These are phyloP conservation scores for Azemiops feae DNA, from an alignment of 2,113 vertebrate genomes.

Conservation along the genomic window DNA sequence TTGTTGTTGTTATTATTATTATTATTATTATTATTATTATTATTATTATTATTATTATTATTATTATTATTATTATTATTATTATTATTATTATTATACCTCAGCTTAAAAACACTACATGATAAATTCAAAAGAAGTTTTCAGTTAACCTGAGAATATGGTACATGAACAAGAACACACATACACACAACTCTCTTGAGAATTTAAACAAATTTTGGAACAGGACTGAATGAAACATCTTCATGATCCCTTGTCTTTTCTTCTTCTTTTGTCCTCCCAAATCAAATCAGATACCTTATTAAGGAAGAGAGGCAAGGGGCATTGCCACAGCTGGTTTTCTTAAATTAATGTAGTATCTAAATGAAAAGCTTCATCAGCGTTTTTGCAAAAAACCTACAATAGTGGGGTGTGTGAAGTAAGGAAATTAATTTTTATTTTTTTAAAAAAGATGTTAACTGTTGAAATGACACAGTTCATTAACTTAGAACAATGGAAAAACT, in stretches of 20 bases:
- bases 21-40: no score
- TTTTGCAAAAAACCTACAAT: neutral
- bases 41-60: no score
- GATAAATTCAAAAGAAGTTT: neutral
- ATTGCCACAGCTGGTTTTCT: neutral
- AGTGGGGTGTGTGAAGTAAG: neutral
- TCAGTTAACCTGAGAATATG: neutral
- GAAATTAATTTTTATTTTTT: neutral
- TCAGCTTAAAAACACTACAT: neutral
- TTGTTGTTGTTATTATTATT: no score
- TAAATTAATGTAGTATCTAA: neutral
- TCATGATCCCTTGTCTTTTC: neutral
- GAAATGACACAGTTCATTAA: neutral
- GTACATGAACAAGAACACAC: neutral
- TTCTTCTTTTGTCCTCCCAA: neutral
- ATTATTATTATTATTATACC: neutral
- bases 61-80: no score
- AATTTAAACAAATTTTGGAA: neutral
- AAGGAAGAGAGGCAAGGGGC: neutral
- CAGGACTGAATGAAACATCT: neutral
- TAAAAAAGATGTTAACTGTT: neutral
- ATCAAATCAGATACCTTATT: neutral
- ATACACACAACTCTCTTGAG: neutral
- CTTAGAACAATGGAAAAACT: neutral
- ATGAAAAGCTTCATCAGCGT: neutral